Evolutionary conservation across 2,113 vertebrate species (phyloP), one percentile per base, ranked within the genome.

Genomic region (Misgurnus anguillicaudatus): DNA sequence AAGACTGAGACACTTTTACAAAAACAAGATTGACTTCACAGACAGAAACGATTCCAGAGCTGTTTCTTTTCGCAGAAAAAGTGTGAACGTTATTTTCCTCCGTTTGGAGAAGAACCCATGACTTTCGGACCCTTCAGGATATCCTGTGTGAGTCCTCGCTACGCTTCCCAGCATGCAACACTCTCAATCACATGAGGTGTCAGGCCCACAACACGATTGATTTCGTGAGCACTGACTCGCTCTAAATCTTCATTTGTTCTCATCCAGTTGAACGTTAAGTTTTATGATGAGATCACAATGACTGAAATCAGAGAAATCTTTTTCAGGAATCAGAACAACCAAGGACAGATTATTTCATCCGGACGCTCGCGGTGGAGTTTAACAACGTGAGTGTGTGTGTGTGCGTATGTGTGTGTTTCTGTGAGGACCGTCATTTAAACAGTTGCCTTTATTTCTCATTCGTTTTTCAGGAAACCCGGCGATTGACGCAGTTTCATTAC

Each of bases 401-500:
- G 0, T 65, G 1, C 5, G 8, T 64, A 4, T 13, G 9, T 57
- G 4, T 57, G 53, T 57, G 14, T 57, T 14, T 57, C 11, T 14
- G 4, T 57, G 17, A 8, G 51, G 17, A 57, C 2, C 3, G 17
- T 9, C 14, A 14, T 58, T n/a, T 74, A 14, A 17, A 55, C 24
- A n/a, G 10, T n/a, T n/a, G 17, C 9, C 6, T 72, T 5, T 72
- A 9, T 53, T 11, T 47, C 61, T 48, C 1, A 13, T 16, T 21
- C 17, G 4, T 21, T 4, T 8, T 3, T 75, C 14, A 99, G 98
- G 97, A 98, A 85, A 94, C 92, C 1, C 94, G 97, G 65, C 94
- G 94, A 82, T 87, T 99, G 39, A 96, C 96, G 62, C 98, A 99
- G 48, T 99, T 99, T 87, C 98, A 99, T 92, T 99, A 99, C 65